Percentiles rank a stretch among this genome's conserved stretches.
Conservation (phyloP, 2,113 vertebrate genomes). For the Oryzias javanicus region DNA sequence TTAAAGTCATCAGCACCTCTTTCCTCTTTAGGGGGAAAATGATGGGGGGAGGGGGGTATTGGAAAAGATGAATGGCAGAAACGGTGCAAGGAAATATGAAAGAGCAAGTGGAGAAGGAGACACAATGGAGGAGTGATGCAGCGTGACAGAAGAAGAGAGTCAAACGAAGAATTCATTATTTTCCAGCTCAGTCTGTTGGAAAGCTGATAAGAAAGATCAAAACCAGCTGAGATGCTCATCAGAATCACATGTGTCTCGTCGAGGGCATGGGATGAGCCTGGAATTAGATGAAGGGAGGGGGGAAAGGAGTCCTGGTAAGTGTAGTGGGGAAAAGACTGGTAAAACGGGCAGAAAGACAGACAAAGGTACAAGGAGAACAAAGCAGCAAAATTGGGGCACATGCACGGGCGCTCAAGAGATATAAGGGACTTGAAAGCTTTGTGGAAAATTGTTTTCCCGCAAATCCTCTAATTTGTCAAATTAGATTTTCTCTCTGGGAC, state of each 20-base stretch:
- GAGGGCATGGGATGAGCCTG: slow-evolving; percentile 15
- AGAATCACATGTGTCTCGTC: slow-evolving; percentile 10
- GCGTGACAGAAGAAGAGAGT: slow-evolving; percentile 23
- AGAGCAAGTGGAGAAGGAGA: slow-evolving; percentile 12
- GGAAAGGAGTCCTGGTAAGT: not conserved
- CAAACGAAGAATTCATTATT: slow-evolving; percentile 39
- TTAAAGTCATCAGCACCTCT: slow-evolving; percentile 6
- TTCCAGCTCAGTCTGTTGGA: slow-evolving; percentile 43
- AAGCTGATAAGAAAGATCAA: slow-evolving; percentile 65
- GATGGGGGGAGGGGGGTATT: not conserved
- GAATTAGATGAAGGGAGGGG: slow-evolving; percentile 11
- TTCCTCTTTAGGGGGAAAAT: not conserved
- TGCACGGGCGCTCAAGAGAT: slow-evolving; percentile 4
- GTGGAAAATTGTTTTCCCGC: slow-evolving; percentile 21
- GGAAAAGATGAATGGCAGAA: slow-evolving; percentile 7
- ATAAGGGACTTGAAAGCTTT: slow-evolving; percentile 8
- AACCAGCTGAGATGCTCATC: slow-evolving; percentile 49
- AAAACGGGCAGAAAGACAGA: slow-evolving; percentile 2
- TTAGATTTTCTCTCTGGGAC: slow-evolving; percentile 34
- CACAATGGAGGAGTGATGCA: slow-evolving; percentile 14
- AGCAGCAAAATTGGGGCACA: slow-evolving; percentile 1
- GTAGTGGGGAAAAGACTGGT: not conserved
- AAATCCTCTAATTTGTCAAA: slow-evolving; percentile 29
- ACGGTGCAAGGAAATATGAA: slow-evolving; percentile 18
- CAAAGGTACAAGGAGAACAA: slow-evolving; percentile 22